A percentile compares a stretch with the other conserved stretches of the same genome.
Conservation (phyloP, 2,797 vertebrate species). For the Chelonia mydas region DNA sequence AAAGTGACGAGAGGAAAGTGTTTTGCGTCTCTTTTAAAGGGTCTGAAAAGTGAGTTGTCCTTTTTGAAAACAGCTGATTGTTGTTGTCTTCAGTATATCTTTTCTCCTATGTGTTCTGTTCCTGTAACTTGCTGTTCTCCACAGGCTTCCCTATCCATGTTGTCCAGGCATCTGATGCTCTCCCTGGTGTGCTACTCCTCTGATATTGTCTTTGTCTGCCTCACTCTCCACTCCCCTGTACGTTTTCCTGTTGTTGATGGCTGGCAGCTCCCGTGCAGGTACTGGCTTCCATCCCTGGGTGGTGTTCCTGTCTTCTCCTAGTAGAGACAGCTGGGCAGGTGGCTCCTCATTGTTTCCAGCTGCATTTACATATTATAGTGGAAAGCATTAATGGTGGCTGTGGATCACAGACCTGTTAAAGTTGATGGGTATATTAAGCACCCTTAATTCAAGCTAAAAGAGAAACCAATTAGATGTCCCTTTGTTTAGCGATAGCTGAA, state of each 20-base stretch:
- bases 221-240: background rate
- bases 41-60: background rate
- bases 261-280: background rate
- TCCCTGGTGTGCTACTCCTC: background rate
- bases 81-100: background rate
- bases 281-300: background rate
- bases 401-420: background rate
- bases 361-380: background rate
- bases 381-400: background rate
- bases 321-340: background rate
- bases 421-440: too few species aligned
- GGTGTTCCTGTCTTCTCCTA: background rate
- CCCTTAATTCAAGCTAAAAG: too few species aligned
- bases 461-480: too few species aligned
- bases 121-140: background rate
- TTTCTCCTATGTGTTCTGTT: background rate
- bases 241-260: background rate
- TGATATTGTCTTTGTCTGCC: background rate
- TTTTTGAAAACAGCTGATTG: background rate
- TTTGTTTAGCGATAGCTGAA: too few species aligned
- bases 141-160: background rate
- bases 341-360: background rate
- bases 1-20: background rate
- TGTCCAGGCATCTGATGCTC: accelerated
- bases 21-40: background rate